Evolutionary conservation across 1,140 invertebrate genomes (phyloP).

Genomic region (Aphis craccivora): DNA sequence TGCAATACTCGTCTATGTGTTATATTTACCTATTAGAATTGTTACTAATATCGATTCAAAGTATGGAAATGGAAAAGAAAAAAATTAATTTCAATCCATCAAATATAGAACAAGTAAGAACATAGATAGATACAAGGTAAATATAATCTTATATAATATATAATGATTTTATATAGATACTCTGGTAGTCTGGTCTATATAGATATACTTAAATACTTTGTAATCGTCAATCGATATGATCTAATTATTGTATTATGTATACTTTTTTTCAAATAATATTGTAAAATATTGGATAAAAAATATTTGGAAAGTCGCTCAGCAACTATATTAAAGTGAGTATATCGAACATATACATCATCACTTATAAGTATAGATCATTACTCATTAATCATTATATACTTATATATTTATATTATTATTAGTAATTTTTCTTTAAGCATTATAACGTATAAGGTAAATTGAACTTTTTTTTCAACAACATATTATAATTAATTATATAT

Average conservation of each 20-base stretch:
- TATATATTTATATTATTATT: too few species aligned
- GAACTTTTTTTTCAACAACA: neutral
- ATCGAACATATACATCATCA: neutral
- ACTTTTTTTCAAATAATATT: neutral
- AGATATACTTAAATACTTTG: too few species aligned
- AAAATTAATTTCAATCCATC: neutral
- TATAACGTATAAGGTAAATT: neutral
- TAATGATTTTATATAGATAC: too few species aligned
- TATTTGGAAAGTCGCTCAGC: neutral
- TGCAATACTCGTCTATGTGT: too few species aligned
- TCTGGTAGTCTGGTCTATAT: too few species aligned
- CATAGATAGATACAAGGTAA: neutral
- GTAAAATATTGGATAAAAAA: neutral
- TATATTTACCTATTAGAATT: neutral
- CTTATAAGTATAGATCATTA: too few species aligned
- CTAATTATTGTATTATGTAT: neutral
- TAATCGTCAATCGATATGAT: neutral
- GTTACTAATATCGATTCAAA: neutral
- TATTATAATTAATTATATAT: too few species aligned
- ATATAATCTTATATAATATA: too few species aligned
- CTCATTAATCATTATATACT: too few species aligned
- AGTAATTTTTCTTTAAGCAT: neutral
- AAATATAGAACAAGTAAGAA: neutral
- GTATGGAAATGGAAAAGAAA: neutral
- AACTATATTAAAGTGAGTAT: neutral